These are phyloP conservation scores for Chiridota heheva DNA, from an alignment of 35 echinoderm and acorn worm genomes.

Conservation along the genomic window DNA sequence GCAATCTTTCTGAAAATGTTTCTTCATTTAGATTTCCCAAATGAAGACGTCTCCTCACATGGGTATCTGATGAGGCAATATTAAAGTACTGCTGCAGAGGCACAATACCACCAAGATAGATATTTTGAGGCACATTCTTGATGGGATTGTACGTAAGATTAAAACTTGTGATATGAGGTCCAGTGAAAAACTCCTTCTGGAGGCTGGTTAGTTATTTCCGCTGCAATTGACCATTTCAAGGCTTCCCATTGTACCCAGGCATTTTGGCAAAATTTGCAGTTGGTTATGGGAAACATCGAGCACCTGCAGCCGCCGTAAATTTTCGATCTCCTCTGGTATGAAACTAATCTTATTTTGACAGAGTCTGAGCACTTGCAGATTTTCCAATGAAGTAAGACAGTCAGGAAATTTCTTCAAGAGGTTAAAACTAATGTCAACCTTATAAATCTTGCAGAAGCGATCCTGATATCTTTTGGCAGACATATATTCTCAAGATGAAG, in stretches of 20 bases:
- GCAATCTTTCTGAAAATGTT: slow-evolving; percentile 52
- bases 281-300: slow-evolving; percentile 83
- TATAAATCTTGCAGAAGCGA: not conserved
- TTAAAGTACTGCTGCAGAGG: slow-evolving; percentile 67
- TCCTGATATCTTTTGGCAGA: slow-evolving; percentile 1
- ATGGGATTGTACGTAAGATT: slow-evolving; percentile 73
- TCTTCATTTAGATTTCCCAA: slow-evolving; percentile 13
- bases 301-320: slow-evolving; percentile 28
- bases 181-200: slow-evolving; percentile 21
- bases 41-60: not conserved
- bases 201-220: slow-evolving; percentile 66
- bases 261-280: slow-evolving; percentile 49
- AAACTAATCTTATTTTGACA: slow-evolving; percentile 46
- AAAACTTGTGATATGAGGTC: slow-evolving; percentile 54
- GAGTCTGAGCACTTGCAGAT: slow-evolving; percentile 32
- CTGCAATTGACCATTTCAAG: slow-evolving; percentile 81
- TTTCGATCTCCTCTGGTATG: slow-evolving; percentile 44
- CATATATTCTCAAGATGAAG: slow-evolving; percentile 39
- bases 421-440: slow-evolving; percentile 75
- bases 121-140: slow-evolving; percentile 68
- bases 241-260: slow-evolving; percentile 48
- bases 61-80: slow-evolving; percentile 8
- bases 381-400: slow-evolving; percentile 39
- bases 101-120: slow-evolving; percentile 84
- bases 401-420: slow-evolving; percentile 52